Base-by-base conservation (phyloP, 2,888 invertebrate genomes). In the Capitulum mitella region DNA sequence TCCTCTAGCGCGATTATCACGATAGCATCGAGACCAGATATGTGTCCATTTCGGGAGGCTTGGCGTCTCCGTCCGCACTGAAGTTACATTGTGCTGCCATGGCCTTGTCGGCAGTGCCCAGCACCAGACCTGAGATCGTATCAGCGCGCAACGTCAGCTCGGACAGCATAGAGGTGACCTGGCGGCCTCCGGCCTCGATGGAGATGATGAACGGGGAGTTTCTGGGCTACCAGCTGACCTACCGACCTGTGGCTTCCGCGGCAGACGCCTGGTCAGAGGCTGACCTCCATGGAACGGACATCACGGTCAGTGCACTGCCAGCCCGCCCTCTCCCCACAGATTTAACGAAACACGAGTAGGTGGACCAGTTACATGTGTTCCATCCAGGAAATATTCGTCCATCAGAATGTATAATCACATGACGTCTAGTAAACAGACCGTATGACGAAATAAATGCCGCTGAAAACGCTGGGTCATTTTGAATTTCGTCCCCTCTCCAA, bases 211-310 rank as follows among this genome's bases (percentile, higher is more conserved):
- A 76, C 46, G 76, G 76, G 14, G 76, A 76, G 76, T 76, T 76
- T 76, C 76, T 76, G 46, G 76, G 76, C 46, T 76, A 76, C 76
- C 76, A 76, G 32, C 76, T 76, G 46, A 76, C 76, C 46, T 76
- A 76, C 76, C 76, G 46, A 29, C 46, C 46, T 3, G 29, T 46
- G 76, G 29, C 76, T 46, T 76, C 76, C 46, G 46, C 46, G 29
- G 16, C 26, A n/a, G 26, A 5, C 43, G 40, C 22, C 22, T 70
- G 70, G 70, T n/a, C 37, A 5, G 70, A 70, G 70, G 29, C 37
- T 34, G 70, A 40, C 37, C 70, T 40, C 26, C 37, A 37, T 6
- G 40, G 70, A 0, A 70, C 70, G 22, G 70, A 70, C 37, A 2
- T 70, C 37, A 70, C 70, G 70, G 70, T 70, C 37, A 70, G 70